A percentile compares a stretch with the other conserved stretches of the same genome.
Conservation (phyloP, 1,140 invertebrate genomes). For the Eulimnadia texana region DNA sequence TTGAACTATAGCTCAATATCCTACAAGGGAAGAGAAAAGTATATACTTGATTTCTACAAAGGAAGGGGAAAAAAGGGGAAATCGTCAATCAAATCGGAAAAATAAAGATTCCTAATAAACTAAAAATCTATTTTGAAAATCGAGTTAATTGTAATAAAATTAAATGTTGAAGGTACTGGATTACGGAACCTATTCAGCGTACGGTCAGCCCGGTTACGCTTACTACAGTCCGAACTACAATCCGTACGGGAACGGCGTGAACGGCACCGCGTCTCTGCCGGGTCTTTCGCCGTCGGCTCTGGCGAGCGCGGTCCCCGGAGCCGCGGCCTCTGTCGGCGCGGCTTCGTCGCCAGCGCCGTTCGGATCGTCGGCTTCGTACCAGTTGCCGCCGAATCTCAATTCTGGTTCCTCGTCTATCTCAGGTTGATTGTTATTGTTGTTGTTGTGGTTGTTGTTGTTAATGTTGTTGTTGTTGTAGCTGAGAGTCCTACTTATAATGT, state of each 20-base stretch:
- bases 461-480: not conserved
- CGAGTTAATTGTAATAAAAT: not conserved
- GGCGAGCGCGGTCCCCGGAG: not conserved
- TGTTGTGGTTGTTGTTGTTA: not conserved
- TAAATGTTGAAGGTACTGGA: slow-evolving; percentile 19
- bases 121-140: not conserved
- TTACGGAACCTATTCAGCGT: slow-evolving; percentile 21
- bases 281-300: slow-evolving; percentile 4
- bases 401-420: slow-evolving; percentile 1
- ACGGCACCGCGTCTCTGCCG: not conserved
- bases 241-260: slow-evolving; percentile 17
- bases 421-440: not conserved
- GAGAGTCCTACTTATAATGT: slow-evolving; percentile 13
- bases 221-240: slow-evolving; percentile 22
- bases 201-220: slow-evolving; percentile 23
- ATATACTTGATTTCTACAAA: too few species aligned
- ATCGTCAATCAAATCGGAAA: not conserved
- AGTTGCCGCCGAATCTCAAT: slow-evolving; percentile 1
- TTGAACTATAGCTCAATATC: too few species aligned
- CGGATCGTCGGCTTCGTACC: slow-evolving; percentile 8
- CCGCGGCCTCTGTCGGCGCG: not conserved
- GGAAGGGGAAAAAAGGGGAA: too few species aligned
- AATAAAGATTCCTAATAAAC: not conserved
- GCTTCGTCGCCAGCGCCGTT: slow-evolving; percentile 1
- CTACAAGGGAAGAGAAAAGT: too few species aligned